A percentile compares a stretch with the other conserved stretches of the same genome.
Evolutionary conservation across 2,888 invertebrate genomes (phyloP).

Genomic region (Andrena chrysosceles): DNA sequence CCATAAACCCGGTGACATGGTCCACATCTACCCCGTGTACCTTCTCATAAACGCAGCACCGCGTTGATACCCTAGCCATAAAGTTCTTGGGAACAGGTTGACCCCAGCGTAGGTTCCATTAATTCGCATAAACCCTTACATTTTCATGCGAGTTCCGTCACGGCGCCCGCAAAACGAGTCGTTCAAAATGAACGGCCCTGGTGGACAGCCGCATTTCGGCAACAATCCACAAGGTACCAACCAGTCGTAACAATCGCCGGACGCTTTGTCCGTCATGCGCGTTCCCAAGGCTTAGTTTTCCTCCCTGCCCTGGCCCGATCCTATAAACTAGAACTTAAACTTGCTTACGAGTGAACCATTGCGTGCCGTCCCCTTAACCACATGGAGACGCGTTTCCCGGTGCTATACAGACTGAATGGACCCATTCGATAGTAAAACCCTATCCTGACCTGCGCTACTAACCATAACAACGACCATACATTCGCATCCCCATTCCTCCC

Average conservation of each 20-base stretch:
- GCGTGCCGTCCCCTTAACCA: slow-evolving; percentile 6
- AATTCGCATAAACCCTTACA: slow-evolving; percentile 21
- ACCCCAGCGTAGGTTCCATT: background rate
- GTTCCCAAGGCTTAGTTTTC: slow-evolving; percentile 56
- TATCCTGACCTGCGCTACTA: no score
- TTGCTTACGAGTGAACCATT: slow-evolving; percentile 44
- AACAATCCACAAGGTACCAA: background rate
- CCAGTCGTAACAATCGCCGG: slow-evolving; percentile 12
- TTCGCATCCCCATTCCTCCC: background rate
- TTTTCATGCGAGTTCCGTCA: slow-evolving; percentile 3
- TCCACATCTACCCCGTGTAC: background rate
- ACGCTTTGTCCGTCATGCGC: slow-evolving; percentile 29
- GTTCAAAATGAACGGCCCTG: slow-evolving; percentile 21
- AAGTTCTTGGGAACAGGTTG: slow-evolving; percentile 12
- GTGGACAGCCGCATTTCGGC: background rate
- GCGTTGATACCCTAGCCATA: background rate
- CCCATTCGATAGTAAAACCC: background rate
- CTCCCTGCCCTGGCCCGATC: slow-evolving; percentile 49
- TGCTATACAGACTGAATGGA: background rate
- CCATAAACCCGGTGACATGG: slow-evolving; percentile 1
- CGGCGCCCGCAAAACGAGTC: slow-evolving; percentile 5
- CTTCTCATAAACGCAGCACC: slow-evolving; percentile 1
- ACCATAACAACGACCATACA: background rate
- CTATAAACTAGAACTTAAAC: slow-evolving; percentile 67
- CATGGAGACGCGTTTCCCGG: slow-evolving; percentile 4